Evolutionary conservation across 2,797 vertebrate species (phyloP), one percentile per base, ranked within the genome.

Genomic region (Sebastes trivittatus): DNA sequence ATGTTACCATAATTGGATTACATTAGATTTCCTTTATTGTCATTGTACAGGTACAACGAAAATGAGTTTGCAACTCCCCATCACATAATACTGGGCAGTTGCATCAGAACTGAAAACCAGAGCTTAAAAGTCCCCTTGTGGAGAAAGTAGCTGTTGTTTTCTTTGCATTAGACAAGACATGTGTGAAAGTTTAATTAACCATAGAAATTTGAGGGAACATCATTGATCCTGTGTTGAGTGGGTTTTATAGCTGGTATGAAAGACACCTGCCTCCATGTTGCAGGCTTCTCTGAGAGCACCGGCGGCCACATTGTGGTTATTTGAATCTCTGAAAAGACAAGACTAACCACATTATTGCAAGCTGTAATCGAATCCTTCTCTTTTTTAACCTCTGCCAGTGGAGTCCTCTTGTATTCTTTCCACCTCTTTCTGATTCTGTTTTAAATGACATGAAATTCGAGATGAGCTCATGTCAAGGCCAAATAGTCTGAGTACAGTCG

Each of bases 321-420:
- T 56, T 38, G 27, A 79, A 42, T 29, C 27, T 32, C 36, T 32
- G 22, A 61, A 49, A 61, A 80, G 30, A 77, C 64, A 2, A 72
- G 63, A 78, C 71, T 64, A 16, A 49, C 64, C 71, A 61, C 52
- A 60, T 71, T 77, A 70, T 62, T 72, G 49, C 27, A 32, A 34
- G 22, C 69, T 67, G 54, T 46, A 70, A 75, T 75, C 2, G 20
- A 49, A 80, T 42, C 29, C 14, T 18, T 64, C 16, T 18, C n/a
- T 68, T 22, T 54, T 36, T 34, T 4, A 34, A 10, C 34, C 34
- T 20, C 7, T 29, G 22, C 23, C 22, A 11, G 11, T 42, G 3
- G n/a, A 75, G 54, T 20, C 22, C 14, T 11, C 23, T 22, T 75
- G 20, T 79, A 18, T 63, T 75, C n/a, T 59, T 30, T 30, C 29